Conservation (phyloP, 2,797 vertebrate genomes). For the Chrysolophus pictus region DNA sequence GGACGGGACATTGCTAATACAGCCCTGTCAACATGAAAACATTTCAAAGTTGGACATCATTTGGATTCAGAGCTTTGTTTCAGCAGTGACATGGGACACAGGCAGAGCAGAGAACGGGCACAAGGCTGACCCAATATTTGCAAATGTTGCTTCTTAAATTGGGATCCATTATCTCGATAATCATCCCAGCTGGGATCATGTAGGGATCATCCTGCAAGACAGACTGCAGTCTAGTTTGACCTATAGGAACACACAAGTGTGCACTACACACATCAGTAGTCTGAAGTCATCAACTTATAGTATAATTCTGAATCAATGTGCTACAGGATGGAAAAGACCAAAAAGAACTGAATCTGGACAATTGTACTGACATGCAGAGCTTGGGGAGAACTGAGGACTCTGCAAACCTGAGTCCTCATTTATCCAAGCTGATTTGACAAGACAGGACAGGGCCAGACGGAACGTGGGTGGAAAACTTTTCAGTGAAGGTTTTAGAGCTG, state of each 20-base stretch:
- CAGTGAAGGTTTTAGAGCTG: neutral
- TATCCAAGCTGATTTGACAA: accelerated
- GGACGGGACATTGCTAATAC: neutral
- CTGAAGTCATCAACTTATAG: neutral
- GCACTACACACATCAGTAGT: neutral
- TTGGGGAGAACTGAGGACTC: neutral
- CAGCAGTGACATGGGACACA: neutral
- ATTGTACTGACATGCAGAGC: neutral
- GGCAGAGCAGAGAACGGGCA: neutral
- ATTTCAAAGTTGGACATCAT: neutral
- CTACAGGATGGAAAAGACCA: neutral
- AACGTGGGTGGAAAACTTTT: neutral
- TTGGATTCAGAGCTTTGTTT: neutral
- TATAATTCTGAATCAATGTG: neutral
- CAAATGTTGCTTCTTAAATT: neutral
- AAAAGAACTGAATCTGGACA: neutral
- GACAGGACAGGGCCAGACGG: neutral
- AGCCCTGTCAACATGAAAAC: neutral
- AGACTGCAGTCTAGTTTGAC: neutral
- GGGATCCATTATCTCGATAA: neutral
- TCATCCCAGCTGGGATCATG: neutral
- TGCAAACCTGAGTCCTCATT: neutral
- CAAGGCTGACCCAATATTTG: neutral
- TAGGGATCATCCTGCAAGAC: neutral
- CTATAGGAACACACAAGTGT: neutral